These are phyloP conservation scores for Etia nguti DNA, from an alignment of 2,113 vertebrate genomes.

Conservation along the genomic window DNA sequence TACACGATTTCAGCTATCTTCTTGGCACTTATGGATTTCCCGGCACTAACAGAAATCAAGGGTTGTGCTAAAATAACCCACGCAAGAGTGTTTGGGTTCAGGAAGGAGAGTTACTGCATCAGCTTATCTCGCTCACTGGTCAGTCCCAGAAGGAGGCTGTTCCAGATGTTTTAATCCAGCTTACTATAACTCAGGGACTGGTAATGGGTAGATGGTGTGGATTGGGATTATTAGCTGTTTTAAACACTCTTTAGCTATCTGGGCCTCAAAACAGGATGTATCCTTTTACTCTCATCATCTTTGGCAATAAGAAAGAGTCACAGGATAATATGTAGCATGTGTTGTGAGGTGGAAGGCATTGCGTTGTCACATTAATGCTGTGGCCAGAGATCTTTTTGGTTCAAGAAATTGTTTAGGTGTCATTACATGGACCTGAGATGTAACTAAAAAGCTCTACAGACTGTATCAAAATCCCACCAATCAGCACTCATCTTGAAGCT, in stretches of 20 bases:
- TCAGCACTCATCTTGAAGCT: not conserved
- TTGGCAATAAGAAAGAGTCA: not conserved
- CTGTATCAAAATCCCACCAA: not conserved
- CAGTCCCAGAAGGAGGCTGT: not conserved
- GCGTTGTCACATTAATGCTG: not conserved
- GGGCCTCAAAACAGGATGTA: not conserved
- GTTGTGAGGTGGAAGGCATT: not conserved
- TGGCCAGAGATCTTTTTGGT: not conserved
- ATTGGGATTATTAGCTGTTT: constrained; percentile 55
- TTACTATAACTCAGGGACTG: constrained; percentile 39
- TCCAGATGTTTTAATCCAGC: constrained; percentile 61
- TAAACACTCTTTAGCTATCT: constrained; percentile 29
- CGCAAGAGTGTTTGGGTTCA: not conserved
- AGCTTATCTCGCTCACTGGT: constrained; percentile 5
- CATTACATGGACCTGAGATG: not conserved
- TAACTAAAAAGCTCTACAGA: not conserved
- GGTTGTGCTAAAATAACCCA: not conserved
- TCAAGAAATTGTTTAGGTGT: not conserved
- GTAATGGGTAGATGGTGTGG: constrained; percentile 42
- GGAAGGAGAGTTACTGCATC: not conserved
- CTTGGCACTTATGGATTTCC: not conserved
- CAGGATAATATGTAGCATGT: not conserved
- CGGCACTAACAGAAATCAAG: not conserved
- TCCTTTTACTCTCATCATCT: not conserved
- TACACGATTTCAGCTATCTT: not conserved